phyloP scores from a whole-genome alignment of 2,888 invertebrate genomes.

The Zygaena filipendulae region DNA sequence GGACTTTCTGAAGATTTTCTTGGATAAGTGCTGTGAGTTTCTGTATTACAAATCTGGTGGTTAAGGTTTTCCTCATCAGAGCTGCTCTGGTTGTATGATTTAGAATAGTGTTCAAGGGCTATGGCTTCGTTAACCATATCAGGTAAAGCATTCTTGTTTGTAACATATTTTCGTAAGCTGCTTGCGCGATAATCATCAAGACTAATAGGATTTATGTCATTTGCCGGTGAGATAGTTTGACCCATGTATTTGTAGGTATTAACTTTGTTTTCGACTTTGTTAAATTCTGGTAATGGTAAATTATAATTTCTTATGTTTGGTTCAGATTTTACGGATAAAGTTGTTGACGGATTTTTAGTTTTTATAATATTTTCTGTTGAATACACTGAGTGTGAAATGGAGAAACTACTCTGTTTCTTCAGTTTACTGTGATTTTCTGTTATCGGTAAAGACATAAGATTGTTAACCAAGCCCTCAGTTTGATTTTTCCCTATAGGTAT shows the following conservation, averaged over 20 bases:
- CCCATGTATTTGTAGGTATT: slow-evolving; percentile 30
- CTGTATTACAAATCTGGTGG: slow-evolving; percentile 22
- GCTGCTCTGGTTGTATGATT: slow-evolving; percentile 45
- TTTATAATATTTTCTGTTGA: slow-evolving; percentile 29
- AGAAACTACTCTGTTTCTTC: slow-evolving; percentile 49
- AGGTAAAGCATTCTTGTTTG: slow-evolving; percentile 54
- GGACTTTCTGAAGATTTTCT: slow-evolving; percentile 41
- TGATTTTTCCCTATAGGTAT: slow-evolving; percentile 64
- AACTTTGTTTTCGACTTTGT: slow-evolving; percentile 24
- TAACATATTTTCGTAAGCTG: slow-evolving; percentile 30
- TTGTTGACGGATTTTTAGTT: slow-evolving; percentile 35
- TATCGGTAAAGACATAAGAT: slow-evolving; percentile 42
- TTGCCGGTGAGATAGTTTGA: slow-evolving; percentile 35
- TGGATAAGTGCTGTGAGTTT: slow-evolving; percentile 31
- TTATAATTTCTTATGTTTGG: slow-evolving; percentile 48
- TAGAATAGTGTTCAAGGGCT: slow-evolving; percentile 59
- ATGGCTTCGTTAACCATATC: slow-evolving; percentile 77
- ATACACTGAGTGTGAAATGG: slow-evolving; percentile 30
- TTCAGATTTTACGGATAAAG: slow-evolving; percentile 57
- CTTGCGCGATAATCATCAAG: slow-evolving; percentile 29
- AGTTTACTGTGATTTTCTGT: slow-evolving; percentile 32
- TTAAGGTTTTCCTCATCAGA: slow-evolving; percentile 54
- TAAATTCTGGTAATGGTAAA: slow-evolving; percentile 48
- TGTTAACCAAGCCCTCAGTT: slow-evolving; percentile 30
- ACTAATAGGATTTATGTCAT: slow-evolving; percentile 41